These are phyloP conservation scores for Drosophila mimica DNA, from an alignment of 2,888 invertebrate species.

Conservation along the genomic window DNA sequence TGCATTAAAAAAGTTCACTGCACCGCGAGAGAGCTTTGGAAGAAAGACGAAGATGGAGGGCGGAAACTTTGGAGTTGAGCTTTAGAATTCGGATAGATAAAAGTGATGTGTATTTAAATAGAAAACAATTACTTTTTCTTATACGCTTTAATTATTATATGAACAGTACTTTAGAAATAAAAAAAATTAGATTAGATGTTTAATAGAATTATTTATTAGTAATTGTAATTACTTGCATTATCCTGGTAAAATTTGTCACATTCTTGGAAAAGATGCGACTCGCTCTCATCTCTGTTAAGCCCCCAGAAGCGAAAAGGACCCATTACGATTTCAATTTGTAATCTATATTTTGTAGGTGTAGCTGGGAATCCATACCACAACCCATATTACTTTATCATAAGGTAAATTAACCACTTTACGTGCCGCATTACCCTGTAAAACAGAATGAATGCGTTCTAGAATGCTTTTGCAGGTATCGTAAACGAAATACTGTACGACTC, in stretches of 20 bases:
- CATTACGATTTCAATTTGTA: neutral
- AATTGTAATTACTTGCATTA: neutral
- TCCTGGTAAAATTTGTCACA: neutral
- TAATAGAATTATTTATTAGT: neutral
- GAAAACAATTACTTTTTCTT: neutral
- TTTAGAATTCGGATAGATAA: constrained; percentile 1
- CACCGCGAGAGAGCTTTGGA: constrained; percentile 5
- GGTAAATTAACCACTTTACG: no score
- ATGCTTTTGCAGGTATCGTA: no score
- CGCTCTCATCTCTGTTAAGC: neutral
- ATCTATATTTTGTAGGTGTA: no score
- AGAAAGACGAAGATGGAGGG: neutral
- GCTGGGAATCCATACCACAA: no score
- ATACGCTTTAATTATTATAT: no score
- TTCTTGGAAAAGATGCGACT: no score
- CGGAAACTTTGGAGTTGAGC: neutral
- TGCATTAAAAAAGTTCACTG: constrained; percentile 41
- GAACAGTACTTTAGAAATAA: neutral
- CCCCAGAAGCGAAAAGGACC: neutral
- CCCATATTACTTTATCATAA: no score
- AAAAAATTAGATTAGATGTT: neutral
- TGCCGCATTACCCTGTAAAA: no score
- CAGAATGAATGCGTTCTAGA: no score
- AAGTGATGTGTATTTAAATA: neutral
- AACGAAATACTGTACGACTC: no score